A percentile compares a stretch with the other conserved stretches of the same genome.
These are phyloP conservation scores for Emydoidea blandingii DNA, from an alignment of 2,797 vertebrate species.

Conservation along the genomic window DNA sequence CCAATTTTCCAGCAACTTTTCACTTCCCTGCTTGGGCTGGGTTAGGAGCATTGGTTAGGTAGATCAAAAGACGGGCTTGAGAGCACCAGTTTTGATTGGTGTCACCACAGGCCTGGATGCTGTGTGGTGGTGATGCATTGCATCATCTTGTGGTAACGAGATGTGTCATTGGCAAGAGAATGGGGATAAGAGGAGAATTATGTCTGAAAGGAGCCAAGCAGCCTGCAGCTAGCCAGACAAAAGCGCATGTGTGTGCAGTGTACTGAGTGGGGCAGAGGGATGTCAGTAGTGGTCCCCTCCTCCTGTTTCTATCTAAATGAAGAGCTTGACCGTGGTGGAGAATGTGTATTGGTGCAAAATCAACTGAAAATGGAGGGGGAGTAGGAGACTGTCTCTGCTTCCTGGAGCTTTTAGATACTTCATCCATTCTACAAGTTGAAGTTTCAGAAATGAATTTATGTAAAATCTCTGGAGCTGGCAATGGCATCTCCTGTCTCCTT, in stretches of 20 bases:
- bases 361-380: neutral
- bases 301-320: neutral
- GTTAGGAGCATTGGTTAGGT: neutral
- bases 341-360: neutral
- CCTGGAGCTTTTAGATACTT: neutral
- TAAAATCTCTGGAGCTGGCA: neutral
- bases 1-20: neutral
- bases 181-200: neutral
- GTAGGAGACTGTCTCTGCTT: neutral
- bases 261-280: neutral
- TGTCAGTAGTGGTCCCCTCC: neutral
- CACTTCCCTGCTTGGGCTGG: neutral
- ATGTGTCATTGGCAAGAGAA: neutral
- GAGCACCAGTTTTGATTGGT: neutral
- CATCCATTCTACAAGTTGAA: neutral
- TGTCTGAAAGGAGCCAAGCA: neutral
- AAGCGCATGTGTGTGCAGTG: neutral
- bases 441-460: neutral
- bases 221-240: neutral
- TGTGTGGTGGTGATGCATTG: neutral
- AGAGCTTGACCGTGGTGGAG: neutral
- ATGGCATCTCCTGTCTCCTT: neutral
- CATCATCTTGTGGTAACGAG: neutral
- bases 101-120: neutral
- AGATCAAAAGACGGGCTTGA: neutral